Evolutionary conservation across 2,113 vertebrate species (phyloP), one percentile per base, ranked within the genome.

Genomic region (Collichthys lucidus): DNA sequence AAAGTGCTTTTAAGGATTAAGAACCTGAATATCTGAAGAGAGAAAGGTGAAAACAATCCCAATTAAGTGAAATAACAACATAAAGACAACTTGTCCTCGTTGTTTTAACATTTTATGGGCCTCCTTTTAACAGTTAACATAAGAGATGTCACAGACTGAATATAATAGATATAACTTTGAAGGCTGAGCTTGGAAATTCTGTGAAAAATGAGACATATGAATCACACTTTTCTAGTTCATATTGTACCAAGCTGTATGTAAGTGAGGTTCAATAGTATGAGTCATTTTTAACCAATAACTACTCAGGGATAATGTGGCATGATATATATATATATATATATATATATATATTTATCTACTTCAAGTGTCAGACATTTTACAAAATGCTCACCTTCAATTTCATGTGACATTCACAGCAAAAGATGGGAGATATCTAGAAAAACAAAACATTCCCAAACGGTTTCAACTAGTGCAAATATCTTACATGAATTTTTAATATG

Each of bases 401-500:
- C 73, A 88, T 90, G 81, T 90, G 77, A 92, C 78, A 92, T 91
- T 74, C 72, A 93, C 89, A 85, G 88, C 86, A 88, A 88, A 91
- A 87, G 56, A 94, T 87, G 75, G 75, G 76, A 72, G 73, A 64
- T 84, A 91, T 88, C 88, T 91, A 90, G 87, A 94, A 92, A 93
- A 93, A 89, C 81, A 90, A 91, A 90, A 90, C 82, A 85, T 92
- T 90, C 83, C 86, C 86, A 90, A 94, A 93, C 53, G 65, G 68
- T 91, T 92, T 89, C 67, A 84, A 92, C 94, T 93, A 92, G 91
- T 94, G 93, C 93, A 94, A 95, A 95, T 93, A 94, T 93, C 84
- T 79, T 92, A 93, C 92, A 95, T 94, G 78, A 92, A 94, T 94
- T 88, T 93, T 95, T 93, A 89, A 95, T 94, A 92, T 83, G 90